These are phyloP conservation scores for Gastracanthus pulcherrimus DNA, from an alignment of 2,888 invertebrate species.

Conservation along the genomic window DNA sequence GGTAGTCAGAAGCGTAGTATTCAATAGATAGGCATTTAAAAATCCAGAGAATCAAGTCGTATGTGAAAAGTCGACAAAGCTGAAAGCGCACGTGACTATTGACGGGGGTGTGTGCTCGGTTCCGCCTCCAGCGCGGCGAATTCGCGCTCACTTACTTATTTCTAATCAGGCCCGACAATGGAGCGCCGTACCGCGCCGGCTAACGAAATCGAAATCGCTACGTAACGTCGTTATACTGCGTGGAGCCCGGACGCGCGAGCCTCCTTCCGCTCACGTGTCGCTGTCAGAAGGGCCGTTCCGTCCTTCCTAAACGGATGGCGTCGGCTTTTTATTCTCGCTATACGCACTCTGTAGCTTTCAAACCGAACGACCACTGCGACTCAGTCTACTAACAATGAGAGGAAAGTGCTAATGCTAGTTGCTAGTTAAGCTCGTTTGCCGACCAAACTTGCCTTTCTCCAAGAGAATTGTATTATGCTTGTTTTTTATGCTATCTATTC, in stretches of 20 bases:
- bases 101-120: background rate
- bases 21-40: too few species aligned
- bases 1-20: too few species aligned
- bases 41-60: background rate
- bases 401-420: too few species aligned
- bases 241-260: background rate
- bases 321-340: too few species aligned
- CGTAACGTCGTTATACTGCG: background rate
- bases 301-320: too few species aligned
- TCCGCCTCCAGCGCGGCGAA: background rate
- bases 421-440: background rate
- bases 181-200: too few species aligned
- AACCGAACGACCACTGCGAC: too few species aligned
- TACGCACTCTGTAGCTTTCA: too few species aligned
- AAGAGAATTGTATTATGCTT: background rate
- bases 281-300: background rate
- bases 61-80: background rate
- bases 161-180: conserved; percentile 12
- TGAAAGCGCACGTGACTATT: background rate
- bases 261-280: conserved; percentile 22
- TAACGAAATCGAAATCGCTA: too few species aligned
- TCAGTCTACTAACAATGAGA: too few species aligned
- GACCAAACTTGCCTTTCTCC: background rate
- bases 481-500: background rate
- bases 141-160: conserved; percentile 8